phyloP scores from a whole-genome alignment of 2,113 vertebrate genomes.

The Mormyrus iriodes region DNA sequence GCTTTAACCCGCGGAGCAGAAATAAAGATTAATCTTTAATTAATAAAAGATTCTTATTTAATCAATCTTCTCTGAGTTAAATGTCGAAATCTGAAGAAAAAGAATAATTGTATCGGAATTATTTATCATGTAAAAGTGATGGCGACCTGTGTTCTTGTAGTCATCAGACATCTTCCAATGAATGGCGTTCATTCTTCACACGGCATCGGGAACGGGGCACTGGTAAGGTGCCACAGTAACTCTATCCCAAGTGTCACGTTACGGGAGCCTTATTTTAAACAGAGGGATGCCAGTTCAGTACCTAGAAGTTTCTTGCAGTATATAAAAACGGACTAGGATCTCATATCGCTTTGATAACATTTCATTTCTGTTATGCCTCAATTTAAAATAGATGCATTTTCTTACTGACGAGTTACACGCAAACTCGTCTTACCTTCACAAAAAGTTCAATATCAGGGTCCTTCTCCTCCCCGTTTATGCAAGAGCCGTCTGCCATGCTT shows the following conservation, averaged over 20 bases:
- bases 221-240: neutral
- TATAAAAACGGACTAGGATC: neutral
- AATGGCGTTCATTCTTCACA: neutral
- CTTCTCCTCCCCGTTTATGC: slow-evolving; percentile 71
- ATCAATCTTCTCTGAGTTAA: neutral
- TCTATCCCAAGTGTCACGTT: neutral
- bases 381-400: neutral
- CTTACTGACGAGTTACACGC: neutral
- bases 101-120: neutral
- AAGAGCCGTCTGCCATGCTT: slow-evolving; percentile 58
- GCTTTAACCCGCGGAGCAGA: neutral
- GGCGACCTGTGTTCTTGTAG: neutral
- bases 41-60: neutral
- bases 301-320: neutral
- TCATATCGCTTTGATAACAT: neutral
- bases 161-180: neutral
- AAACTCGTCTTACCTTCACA: slow-evolving; percentile 84
- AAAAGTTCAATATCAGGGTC: slow-evolving; percentile 96
- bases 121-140: neutral
- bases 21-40: neutral
- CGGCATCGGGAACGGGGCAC: neutral
- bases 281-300: neutral
- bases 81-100: neutral
- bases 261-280: neutral
- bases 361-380: neutral